A percentile compares a stretch with the other conserved stretches of the same genome.
These are phyloP conservation scores for Leptinotarsa peninsularis DNA, from an alignment of 2,888 invertebrate genomes.

Conservation along the genomic window DNA sequence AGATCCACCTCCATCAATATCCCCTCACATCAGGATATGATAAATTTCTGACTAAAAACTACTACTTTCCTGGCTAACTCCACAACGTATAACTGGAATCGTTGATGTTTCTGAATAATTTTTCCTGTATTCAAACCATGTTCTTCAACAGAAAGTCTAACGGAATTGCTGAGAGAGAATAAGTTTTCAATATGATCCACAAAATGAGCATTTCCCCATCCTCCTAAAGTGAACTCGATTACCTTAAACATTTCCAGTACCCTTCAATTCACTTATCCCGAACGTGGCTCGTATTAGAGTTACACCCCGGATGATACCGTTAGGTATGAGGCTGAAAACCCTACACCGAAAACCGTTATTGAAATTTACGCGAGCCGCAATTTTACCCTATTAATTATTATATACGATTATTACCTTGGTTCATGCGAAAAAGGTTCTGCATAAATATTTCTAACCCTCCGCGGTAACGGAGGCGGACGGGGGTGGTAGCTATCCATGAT, in stretches of 20 bases:
- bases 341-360: constrained; percentile 26
- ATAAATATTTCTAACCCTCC: constrained; percentile 75
- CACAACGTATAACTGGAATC: no score
- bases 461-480: constrained; percentile 73
- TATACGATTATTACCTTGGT: constrained; percentile 53
- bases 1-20: no score
- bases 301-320: constrained; percentile 1
- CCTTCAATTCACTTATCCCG: background rate
- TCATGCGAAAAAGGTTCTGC: constrained; percentile 75
- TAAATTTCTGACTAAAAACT: no score
- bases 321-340: constrained; percentile 18
- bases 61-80: no score
- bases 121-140: no score
- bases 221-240: no score
- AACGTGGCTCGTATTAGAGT: background rate
- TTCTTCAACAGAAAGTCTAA: no score
- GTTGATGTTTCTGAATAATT: no score
- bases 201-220: constrained; percentile 23
- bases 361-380: constrained; percentile 36
- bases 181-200: background rate
- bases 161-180: no score
- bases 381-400: constrained; percentile 38
- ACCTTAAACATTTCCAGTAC: background rate
- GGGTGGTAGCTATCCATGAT: constrained; percentile 75
- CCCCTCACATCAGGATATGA: no score